phyloP scores from a whole-genome alignment of 2,113 vertebrate genomes.

The Cyanoramphus novaezelandiae region DNA sequence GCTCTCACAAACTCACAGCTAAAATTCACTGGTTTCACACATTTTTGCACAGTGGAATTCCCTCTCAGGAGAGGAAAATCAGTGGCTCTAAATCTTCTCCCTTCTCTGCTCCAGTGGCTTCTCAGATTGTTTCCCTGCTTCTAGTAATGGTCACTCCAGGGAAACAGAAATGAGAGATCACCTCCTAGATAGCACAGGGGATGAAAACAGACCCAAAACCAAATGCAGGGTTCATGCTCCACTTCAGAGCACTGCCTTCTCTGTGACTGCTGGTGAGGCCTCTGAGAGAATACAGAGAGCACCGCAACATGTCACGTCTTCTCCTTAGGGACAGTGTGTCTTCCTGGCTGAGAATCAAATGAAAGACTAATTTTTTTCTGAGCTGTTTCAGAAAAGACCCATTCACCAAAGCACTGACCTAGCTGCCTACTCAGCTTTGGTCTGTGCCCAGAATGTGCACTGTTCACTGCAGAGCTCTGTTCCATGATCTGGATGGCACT shows the following conservation, averaged over 20 bases:
- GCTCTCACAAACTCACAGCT: neutral
- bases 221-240: neutral
- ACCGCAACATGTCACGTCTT: neutral
- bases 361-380: neutral
- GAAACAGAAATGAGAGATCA: neutral
- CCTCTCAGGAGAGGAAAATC: neutral
- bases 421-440: neutral
- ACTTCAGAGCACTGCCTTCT: neutral
- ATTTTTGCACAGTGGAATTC: neutral
- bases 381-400: neutral
- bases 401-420: neutral
- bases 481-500: neutral
- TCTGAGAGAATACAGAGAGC: neutral
- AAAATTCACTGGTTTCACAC: neutral
- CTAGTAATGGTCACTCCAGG: neutral
- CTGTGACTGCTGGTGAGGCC: neutral
- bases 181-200: neutral
- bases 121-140: neutral
- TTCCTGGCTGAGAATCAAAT: neutral
- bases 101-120: neutral
- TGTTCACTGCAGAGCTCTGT: neutral
- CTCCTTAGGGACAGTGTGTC: neutral
- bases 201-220: neutral
- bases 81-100: neutral
- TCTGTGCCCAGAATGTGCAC: neutral